Evolutionary conservation across 2,797 vertebrate species (phyloP).

Genomic region (Bucorvus abyssinicus): DNA sequence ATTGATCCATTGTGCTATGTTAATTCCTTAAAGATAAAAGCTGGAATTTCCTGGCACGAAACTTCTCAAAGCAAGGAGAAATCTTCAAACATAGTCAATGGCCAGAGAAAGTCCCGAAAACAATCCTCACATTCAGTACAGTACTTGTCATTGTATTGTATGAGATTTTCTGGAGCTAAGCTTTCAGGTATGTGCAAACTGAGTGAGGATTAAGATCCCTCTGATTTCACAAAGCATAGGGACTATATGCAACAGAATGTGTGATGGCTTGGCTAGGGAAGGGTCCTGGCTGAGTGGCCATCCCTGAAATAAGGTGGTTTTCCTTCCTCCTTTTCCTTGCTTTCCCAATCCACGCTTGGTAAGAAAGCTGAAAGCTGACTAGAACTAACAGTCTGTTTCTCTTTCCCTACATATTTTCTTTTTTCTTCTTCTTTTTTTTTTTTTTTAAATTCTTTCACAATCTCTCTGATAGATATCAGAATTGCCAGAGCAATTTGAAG

Average conservation of each 20-base stretch:
- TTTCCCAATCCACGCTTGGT: not conserved
- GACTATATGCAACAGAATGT: not conserved
- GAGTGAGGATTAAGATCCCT: not conserved
- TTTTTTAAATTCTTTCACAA: not conserved
- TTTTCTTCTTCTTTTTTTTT: not conserved
- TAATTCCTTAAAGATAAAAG: constrained; percentile 50
- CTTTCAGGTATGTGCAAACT: constrained; percentile 35
- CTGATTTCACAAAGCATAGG: not conserved
- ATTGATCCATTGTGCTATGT: constrained; percentile 43
- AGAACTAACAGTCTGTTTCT: not conserved
- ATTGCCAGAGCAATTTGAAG: not conserved
- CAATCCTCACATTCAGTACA: constrained; percentile 34
- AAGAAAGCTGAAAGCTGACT: not conserved
- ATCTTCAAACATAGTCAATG: not conserved
- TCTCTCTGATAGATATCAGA: not conserved
- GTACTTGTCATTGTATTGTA: constrained; percentile 24
- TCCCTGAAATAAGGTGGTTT: not conserved
- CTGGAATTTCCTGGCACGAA: constrained; percentile 57
- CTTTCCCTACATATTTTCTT: not conserved
- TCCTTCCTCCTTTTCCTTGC: not conserved
- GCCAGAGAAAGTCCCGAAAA: constrained; percentile 12
- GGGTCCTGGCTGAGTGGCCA: not conserved
- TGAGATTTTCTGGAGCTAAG: constrained; percentile 55
- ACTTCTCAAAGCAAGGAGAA: constrained; percentile 18
- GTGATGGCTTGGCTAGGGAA: not conserved